phyloP scores from a whole-genome alignment of 2,797 vertebrate species.

The Myioborus melanocephalus region DNA sequence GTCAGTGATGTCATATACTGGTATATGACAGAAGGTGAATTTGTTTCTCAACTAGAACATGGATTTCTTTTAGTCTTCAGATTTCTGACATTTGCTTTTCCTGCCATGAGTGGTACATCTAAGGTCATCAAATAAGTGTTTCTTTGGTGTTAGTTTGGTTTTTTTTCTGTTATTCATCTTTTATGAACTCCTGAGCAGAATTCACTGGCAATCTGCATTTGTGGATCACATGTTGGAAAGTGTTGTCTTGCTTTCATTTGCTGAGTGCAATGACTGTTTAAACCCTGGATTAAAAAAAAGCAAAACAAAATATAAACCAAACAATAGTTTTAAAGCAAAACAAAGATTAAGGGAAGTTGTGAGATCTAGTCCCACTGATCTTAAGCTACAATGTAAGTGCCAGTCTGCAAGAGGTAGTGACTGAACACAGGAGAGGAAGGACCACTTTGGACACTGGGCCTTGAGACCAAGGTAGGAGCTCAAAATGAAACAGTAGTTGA shows the following conservation, averaged over 20 bases:
- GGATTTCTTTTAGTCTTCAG: background rate
- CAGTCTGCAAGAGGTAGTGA: background rate
- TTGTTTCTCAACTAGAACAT: background rate
- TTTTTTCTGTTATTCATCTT: background rate
- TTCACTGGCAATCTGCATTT: background rate
- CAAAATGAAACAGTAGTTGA: background rate
- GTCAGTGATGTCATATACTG: background rate
- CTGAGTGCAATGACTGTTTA: background rate
- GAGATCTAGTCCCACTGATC: background rate
- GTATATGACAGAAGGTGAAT: background rate
- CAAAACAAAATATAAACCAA: background rate
- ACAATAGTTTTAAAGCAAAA: background rate
- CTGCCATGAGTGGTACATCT: background rate
- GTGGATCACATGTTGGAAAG: background rate
- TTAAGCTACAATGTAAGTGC: background rate
- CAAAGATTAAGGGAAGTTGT: background rate
- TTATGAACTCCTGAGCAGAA: background rate
- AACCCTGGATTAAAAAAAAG: background rate
- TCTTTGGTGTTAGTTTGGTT: background rate
- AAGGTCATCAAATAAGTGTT: background rate
- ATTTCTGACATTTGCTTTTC: background rate
- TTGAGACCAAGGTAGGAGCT: background rate
- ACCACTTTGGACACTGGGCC: background rate
- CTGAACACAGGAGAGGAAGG: background rate
- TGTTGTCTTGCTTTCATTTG: background rate